Evolutionary conservation across 1,140 invertebrate species (phyloP), one percentile per base, ranked within the genome.

Genomic region (Zaprionus ornatus): DNA sequence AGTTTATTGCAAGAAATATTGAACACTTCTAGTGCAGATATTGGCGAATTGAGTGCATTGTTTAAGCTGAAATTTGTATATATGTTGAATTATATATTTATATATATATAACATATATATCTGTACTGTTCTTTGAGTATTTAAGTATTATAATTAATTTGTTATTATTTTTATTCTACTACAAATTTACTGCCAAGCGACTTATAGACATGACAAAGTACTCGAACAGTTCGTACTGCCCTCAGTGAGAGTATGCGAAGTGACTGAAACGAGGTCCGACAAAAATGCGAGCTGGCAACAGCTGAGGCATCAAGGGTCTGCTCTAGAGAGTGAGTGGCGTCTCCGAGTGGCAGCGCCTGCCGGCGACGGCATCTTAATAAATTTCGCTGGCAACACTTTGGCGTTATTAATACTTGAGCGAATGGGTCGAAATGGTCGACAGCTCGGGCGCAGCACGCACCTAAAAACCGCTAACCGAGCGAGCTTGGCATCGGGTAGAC

Each of bases 311-410:
- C 62, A 56, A 61, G 61, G 66, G 32, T 57, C 65, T 62, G 57
- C 50, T 74, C 71, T n/a, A n/a, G 69, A 55, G 65, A 56, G n/a
- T 52, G 45, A 74, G 52, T 50, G 65, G 57, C 45, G 42, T 23
- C 19, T 27, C 42, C 37, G 65, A 48, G 63, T 57, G 52, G 63
- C 54, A 68, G 54, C 64, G 81, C 54, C 81, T 80, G 81, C 48
- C 62, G 45, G 23, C 66, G 71, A 77, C 68, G 80, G 85, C 84
- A 90, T 90, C 85, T 88, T 88, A 88, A 88, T 88, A 88, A 88
- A 88, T 88, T 90, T 80, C 25, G 68, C 55, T 32, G 65, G 80
- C 85, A 88, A 90, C 85, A 84, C 81, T 87, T 80, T 87, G 84
- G 87, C 78, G 84, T 79, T 87, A 84, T 87, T 88, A 87, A 88